phyloP scores from a whole-genome alignment of 2,113 vertebrate genomes.

The Cichladusa arquata region DNA sequence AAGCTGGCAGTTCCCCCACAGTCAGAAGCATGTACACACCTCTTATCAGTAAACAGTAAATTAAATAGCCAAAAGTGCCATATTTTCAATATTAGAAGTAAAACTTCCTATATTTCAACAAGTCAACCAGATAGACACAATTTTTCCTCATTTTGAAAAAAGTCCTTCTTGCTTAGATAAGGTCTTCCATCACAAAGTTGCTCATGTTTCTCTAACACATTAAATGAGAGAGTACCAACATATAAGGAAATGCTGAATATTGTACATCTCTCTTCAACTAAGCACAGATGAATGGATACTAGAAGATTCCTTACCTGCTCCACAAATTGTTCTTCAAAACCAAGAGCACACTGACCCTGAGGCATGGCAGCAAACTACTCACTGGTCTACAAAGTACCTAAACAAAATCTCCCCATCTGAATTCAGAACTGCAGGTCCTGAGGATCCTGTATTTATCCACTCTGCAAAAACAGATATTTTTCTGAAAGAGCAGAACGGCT shows the following conservation, averaged over 20 bases:
- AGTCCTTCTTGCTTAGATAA: neutral
- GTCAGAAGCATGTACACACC: neutral
- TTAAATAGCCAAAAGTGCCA: neutral
- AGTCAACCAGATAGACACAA: neutral
- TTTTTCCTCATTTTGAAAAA: neutral
- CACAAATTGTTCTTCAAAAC: neutral
- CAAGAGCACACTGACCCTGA: fast-evolving
- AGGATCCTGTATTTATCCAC: neutral
- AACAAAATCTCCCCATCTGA: neutral
- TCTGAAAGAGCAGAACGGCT: neutral
- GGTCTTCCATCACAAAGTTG: neutral
- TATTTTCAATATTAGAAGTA: neutral
- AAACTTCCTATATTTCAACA: neutral
- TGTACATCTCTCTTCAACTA: neutral
- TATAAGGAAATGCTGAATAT: neutral
- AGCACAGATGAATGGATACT: neutral
- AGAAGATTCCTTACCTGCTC: neutral
- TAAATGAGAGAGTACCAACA: neutral
- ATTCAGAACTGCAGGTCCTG: neutral
- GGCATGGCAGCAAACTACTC: neutral
- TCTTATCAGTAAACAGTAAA: neutral
- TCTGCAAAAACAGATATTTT: neutral
- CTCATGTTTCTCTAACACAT: neutral
- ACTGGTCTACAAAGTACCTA: no score
- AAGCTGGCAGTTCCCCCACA: neutral